Conservation (phyloP, 2,113 vertebrate species). For the Bambusicola thoracicus region DNA sequence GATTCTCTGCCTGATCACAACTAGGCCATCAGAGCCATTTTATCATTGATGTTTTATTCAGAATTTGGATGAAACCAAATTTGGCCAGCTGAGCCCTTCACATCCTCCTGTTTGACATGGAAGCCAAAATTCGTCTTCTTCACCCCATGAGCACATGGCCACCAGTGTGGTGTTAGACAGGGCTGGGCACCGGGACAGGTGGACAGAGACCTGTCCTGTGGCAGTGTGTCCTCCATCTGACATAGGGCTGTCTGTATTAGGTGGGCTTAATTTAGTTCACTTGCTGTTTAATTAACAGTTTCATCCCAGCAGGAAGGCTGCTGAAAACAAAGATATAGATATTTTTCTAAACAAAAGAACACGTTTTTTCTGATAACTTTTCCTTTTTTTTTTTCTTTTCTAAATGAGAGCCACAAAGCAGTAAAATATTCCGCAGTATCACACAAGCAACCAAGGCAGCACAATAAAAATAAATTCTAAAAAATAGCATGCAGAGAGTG, state of each 20-base stretch:
- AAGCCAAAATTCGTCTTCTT: not conserved
- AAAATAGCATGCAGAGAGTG: not conserved
- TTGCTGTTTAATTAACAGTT: slow-evolving; percentile 68
- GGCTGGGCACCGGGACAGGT: not conserved
- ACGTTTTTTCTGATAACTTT: not conserved
- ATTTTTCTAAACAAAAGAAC: not conserved
- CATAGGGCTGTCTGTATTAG: not conserved
- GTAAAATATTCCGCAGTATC: slow-evolving; percentile 58
- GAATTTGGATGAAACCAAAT: rapidly evolving
- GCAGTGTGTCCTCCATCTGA: too few species aligned
- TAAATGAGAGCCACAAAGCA: slow-evolving; percentile 16
- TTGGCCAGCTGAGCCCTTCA: not conserved
- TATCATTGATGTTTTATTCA: not conserved
- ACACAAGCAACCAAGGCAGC: slow-evolving; percentile 37
- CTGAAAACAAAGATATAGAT: slow-evolving; percentile 8
- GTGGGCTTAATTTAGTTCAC: slow-evolving; percentile 23
- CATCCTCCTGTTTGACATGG: not conserved
- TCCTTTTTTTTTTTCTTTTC: not conserved
- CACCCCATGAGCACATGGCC: not conserved
- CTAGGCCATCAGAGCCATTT: not conserved
- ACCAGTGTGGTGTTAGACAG: not conserved
- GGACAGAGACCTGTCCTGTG: not conserved
- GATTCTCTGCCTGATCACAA: rapidly evolving
- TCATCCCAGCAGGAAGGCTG: slow-evolving; percentile 39
- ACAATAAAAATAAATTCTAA: not conserved